These are phyloP conservation scores for Acanthacorydalis orientalis DNA, from an alignment of 2,888 invertebrate species.

Conservation along the genomic window DNA sequence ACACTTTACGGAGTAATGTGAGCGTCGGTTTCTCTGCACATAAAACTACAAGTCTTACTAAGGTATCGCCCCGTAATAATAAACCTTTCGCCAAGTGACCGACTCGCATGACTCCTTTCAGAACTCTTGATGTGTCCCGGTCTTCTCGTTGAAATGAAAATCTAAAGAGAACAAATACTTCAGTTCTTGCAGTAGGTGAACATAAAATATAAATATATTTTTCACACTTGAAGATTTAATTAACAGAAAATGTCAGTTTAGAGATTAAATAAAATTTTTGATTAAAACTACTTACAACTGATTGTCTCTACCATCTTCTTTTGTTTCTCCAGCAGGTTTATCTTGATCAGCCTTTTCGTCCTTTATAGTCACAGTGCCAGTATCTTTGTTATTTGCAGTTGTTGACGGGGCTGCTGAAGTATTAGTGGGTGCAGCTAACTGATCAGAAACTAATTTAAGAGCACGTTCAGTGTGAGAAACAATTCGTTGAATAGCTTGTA, in stretches of 20 bases:
- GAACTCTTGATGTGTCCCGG: slow-evolving; percentile 44
- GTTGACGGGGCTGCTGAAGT: slow-evolving; percentile 18
- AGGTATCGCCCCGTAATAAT: slow-evolving; percentile 73
- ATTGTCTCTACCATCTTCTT: slow-evolving; percentile 65
- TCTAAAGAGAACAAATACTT: slow-evolving; percentile 20
- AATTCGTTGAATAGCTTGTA: slow-evolving; percentile 77
- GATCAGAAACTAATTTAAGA: slow-evolving; percentile 85
- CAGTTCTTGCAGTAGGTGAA: background rate
- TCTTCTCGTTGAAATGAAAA: slow-evolving; percentile 52
- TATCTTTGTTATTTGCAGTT: slow-evolving; percentile 9
- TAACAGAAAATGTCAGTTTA: slow-evolving; percentile 2
- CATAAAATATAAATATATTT: background rate
- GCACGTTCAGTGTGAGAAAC: slow-evolving; percentile 89
- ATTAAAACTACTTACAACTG: slow-evolving; percentile 39
- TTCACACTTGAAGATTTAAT: background rate
- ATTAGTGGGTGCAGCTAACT: slow-evolving; percentile 44
- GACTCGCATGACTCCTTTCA: slow-evolving; percentile 95
- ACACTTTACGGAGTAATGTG: slow-evolving; percentile 72
- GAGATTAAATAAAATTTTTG: slow-evolving; percentile 10
- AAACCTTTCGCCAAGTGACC: slow-evolving; percentile 82
- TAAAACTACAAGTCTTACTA: slow-evolving; percentile 83
- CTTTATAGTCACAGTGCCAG: slow-evolving; percentile 7
- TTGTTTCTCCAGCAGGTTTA: slow-evolving; percentile 22
- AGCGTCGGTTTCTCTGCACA: slow-evolving; percentile 89
- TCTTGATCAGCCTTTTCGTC: slow-evolving; percentile 30